Base-by-base conservation (phyloP, 1,140 invertebrate genomes). In the Zaprionus camerounensis region DNA sequence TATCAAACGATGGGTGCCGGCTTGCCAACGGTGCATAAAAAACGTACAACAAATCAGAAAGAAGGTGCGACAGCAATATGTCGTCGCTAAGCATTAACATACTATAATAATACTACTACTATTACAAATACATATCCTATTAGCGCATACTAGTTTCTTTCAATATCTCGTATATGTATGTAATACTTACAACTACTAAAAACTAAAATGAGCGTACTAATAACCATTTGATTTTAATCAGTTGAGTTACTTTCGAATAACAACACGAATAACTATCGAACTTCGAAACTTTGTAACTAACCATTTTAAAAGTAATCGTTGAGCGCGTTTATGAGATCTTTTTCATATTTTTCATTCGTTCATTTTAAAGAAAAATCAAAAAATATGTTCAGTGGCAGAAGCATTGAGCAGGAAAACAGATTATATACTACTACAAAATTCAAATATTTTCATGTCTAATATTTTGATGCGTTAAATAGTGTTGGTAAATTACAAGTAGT, bases 21-120 rank as follows among this genome's bases (percentile, higher is more conserved):
- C 75, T 94, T 95, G 92, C 94, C 92, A 77, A 91, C 88, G 77
- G 92, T 93, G 87, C 92, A 93, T 93, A 93, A 93, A 93, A 93
- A 93, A 91, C 92, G 92, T 78, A 93, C 92, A 92, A 92, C 91
- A 91, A 91, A 91, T 91, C 91, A 91, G 87, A 92, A 93, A 93
- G 92, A 93, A 93, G 92, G 92, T 93, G 92, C 92, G 92, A 93
- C 92, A 91, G 90, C 79, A 92, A 91, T 80, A 91, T 92, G 92
- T 93, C 92, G 92, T 93, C 92, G 92, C 91, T 92, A 86, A 80
- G 77, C 77, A 90, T 82, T 79, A 75, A 74, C 58, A 61, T 73
- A 67, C 66, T 84, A 73, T 71, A 69, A 62, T 69, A 87, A 66
- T 65, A 56, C n/a, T 56, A 56, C 26, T 56, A 72, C 46, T 78